phyloP scores from a whole-genome alignment of 2,797 vertebrate genomes.

The Cuniculus paca region DNA sequence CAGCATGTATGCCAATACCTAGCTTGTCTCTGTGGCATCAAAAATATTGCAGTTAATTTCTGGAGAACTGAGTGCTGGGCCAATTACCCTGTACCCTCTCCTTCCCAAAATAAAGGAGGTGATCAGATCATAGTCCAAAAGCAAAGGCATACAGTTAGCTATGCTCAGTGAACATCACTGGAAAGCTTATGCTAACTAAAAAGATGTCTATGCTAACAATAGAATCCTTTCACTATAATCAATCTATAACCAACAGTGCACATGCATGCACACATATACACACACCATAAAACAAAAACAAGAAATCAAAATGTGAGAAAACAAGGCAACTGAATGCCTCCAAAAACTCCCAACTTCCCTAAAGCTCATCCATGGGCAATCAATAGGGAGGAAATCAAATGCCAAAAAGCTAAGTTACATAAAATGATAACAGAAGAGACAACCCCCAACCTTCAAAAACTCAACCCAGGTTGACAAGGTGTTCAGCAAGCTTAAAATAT shows the following conservation, averaged over 20 bases:
- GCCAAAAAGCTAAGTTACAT: not conserved
- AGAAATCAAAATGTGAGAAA: not conserved
- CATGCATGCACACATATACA: too few relatives aligned
- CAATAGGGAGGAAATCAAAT: not conserved
- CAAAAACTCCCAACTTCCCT: not conserved
- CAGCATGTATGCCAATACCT: not conserved
- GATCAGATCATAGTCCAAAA: not conserved
- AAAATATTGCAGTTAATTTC: not conserved
- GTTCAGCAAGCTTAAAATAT: not conserved
- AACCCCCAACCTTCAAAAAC: not conserved
- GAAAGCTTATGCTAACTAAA: not conserved
- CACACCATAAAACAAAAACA: not conserved
- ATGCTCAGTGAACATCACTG: not conserved
- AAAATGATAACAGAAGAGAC: not conserved
- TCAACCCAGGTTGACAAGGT: not conserved
- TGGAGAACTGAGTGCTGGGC: too few relatives aligned
- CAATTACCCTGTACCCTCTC: not conserved
- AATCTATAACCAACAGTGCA: not conserved
- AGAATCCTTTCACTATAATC: not conserved
- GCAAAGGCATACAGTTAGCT: not conserved
- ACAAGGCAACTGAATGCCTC: not conserved
- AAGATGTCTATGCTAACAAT: not conserved
- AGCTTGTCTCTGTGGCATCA: not conserved
- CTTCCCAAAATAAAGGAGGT: not conserved
- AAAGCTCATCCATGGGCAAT: not conserved